Base-by-base conservation (phyloP, 2,113 vertebrate species). In the Xiphorhynchus elegans region DNA sequence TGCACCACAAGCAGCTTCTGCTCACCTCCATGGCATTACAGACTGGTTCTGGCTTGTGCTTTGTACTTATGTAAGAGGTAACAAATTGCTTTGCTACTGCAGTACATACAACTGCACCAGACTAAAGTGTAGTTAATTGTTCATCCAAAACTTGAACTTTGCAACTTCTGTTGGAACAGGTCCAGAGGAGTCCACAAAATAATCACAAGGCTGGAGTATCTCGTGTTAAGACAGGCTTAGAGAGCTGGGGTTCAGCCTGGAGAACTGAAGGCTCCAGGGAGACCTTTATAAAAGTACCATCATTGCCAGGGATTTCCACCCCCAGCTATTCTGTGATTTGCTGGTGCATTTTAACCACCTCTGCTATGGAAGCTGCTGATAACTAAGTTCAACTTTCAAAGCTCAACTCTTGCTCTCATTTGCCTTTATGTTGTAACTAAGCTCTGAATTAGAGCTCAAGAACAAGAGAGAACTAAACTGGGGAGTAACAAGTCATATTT, bases 1-100 rank as follows among this genome's bases (percentile, higher is more conserved):
- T 16, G 9, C 17, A 20, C 4, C 31, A 18, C 5, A 17, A 9
- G 15, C 7, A 31, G 16, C 28, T 0, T 83, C 37, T 0, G 2
- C 8, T 10, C 58, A 4, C 4, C 7, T 64, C 25, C 2, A 1
- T 1, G 1, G 14, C 13, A 1, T 4, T 11, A 14, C 26, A 35
- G 13, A 19, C 9, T 40, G 5, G 1, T 14, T 46, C 16, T 60
- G 29, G 6, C 2, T 63, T 40, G 4, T 2, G 1, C 10, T 59
- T 7, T 33, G 17, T 29, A 29, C 26, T 18, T 12, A 24, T 2
- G 10, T 4, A 9, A 16, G 5, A 8, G 4, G 10, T 21, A 58
- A 26, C 11, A 47, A 20, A 37, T 1, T 2, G 7, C 12, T 64
- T 47, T 2, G 2, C 3, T 66, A 18, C 44, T 18, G 33, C 13